Conservation (phyloP, 2,113 vertebrate genomes). For the Podarcis cretensis region DNA sequence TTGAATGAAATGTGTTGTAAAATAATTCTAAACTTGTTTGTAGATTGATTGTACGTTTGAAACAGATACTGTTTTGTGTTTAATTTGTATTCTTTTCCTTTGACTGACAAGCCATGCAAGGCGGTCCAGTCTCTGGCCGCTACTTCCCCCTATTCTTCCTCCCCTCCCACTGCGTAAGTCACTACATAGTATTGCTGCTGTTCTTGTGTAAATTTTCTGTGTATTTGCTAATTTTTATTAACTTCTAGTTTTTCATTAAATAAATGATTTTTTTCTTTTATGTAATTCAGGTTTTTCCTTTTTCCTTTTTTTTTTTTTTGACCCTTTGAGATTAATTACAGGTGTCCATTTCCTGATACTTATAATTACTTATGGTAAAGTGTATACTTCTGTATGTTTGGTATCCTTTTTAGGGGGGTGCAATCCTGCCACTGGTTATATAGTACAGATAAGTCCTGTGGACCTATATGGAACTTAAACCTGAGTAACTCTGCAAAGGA, state of each 20-base stretch:
- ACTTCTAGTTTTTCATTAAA: slow-evolving; percentile 99
- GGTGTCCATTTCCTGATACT: slow-evolving; percentile 74
- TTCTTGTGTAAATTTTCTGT: slow-evolving; percentile 82
- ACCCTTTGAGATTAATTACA: slow-evolving; percentile 74
- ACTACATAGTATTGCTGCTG: slow-evolving; percentile 90
- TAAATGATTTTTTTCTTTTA: slow-evolving; percentile 95
- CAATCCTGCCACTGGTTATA: background rate
- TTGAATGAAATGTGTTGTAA: slow-evolving; percentile 88
- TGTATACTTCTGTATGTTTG: slow-evolving; percentile 68
- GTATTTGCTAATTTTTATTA: slow-evolving; percentile 90
- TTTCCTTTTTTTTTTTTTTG: slow-evolving; percentile 80
- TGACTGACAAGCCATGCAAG: slow-evolving; percentile 82
- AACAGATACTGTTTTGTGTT: slow-evolving; percentile 75
- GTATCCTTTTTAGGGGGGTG: slow-evolving; percentile 48
- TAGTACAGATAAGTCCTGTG: slow-evolving; percentile 4
- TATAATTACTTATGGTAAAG: slow-evolving; percentile 74
- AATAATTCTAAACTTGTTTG: slow-evolving; percentile 95
- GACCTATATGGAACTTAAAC: background rate
- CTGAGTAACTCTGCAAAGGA: background rate
- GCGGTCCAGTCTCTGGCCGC: slow-evolving; percentile 67
- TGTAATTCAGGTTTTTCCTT: slow-evolving; percentile 84
- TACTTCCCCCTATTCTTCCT: slow-evolving; percentile 32
- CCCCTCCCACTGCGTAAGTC: slow-evolving; percentile 72
- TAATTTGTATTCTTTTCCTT: slow-evolving; percentile 59
- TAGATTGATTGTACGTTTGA: slow-evolving; percentile 91